These are phyloP conservation scores for Orthonychiurus folsomi DNA, from an alignment of 2,888 invertebrate genomes.

Conservation along the genomic window DNA sequence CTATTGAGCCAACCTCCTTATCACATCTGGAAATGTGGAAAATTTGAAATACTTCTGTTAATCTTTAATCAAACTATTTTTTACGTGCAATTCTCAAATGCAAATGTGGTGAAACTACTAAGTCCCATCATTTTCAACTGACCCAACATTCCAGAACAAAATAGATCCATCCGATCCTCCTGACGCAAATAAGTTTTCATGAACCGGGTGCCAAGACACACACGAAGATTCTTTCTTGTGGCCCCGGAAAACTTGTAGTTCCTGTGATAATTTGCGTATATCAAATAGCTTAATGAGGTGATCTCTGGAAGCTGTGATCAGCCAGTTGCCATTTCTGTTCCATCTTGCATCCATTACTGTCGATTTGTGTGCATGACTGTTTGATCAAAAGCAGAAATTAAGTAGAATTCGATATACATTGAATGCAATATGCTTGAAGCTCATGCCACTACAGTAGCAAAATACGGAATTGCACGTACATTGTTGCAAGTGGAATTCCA, in stretches of 20 bases:
- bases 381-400: no score
- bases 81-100: background rate
- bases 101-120: conserved; percentile 11
- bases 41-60: no score
- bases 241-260: conserved; percentile 93
- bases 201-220: conserved; percentile 95
- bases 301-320: conserved; percentile 95
- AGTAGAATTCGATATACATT: conserved; percentile 15
- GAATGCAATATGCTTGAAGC: no score
- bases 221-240: conserved; percentile 98
- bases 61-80: background rate
- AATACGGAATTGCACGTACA: conserved; percentile 50
- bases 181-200: conserved; percentile 93
- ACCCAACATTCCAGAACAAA: conserved; percentile 98
- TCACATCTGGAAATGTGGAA: conserved; percentile 58
- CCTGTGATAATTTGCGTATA: conserved; percentile 86
- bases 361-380: conserved; percentile 93
- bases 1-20: conserved; percentile 95
- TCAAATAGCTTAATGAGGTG: conserved; percentile 96
- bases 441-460: no score
- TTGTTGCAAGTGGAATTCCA: conserved; percentile 85
- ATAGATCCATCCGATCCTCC: conserved; percentile 98
- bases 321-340: conserved; percentile 97
- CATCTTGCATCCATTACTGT: conserved; percentile 99
- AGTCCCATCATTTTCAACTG: no score